phyloP scores from a whole-genome alignment of 2,888 invertebrate species.

The Anoplius nigerrimus region DNA sequence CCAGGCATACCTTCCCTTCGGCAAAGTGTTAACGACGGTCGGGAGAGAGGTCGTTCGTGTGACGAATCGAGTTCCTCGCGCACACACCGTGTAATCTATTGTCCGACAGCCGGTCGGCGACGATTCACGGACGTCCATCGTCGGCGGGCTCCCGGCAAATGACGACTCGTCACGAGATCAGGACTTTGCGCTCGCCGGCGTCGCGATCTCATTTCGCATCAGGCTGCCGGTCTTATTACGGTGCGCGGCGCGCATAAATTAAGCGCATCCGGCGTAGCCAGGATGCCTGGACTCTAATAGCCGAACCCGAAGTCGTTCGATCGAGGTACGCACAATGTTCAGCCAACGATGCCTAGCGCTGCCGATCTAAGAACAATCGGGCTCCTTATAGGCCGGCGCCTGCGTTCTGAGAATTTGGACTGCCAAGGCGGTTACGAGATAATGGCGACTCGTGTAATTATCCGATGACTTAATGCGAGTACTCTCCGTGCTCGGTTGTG shows the following conservation, averaged over 20 bases:
- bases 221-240: slow-evolving; percentile 4
- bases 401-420: no score
- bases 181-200: background rate
- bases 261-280: slow-evolving; percentile 7
- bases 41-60: background rate
- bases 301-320: background rate
- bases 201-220: slow-evolving; percentile 1
- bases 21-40: no score
- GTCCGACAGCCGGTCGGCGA: background rate
- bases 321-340: background rate
- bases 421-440: no score
- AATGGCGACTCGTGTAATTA: no score
- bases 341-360: background rate
- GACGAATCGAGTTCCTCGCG: slow-evolving; percentile 1
- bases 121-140: background rate
- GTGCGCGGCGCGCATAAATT: slow-evolving; percentile 6
- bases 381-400: no score
- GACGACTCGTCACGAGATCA: slow-evolving; percentile 1
- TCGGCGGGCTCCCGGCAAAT: background rate
- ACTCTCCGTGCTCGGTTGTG: no score
- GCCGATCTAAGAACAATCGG: background rate
- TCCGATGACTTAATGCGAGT: no score
- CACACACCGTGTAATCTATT: slow-evolving; percentile 1
- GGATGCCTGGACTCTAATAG: background rate
- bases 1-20: no score